phyloP scores from a whole-genome alignment of 2,797 vertebrate genomes.

The Limosa lapponica region DNA sequence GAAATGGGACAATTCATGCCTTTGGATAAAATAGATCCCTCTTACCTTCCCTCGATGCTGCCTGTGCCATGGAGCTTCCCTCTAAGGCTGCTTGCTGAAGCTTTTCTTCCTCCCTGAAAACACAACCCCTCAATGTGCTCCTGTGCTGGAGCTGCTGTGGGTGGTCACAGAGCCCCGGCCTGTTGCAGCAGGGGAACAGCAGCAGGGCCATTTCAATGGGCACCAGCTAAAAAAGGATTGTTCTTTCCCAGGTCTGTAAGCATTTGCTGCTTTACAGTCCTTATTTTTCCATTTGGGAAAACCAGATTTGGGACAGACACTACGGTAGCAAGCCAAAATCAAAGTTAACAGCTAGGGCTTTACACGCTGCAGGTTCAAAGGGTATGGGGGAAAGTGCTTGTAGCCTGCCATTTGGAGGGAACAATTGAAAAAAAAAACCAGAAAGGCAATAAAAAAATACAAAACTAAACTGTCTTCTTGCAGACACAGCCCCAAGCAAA shows the following conservation, averaged over 20 bases:
- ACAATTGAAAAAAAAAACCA: background rate
- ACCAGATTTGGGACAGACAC: background rate
- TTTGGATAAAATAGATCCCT: background rate
- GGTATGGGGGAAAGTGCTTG: background rate
- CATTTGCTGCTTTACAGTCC: background rate
- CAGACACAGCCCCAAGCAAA: constrained; percentile 5
- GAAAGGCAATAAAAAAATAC: background rate
- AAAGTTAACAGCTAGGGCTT: background rate
- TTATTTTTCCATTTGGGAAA: background rate
- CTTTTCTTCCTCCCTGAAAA: background rate
- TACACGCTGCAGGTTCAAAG: background rate
- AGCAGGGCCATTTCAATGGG: background rate
- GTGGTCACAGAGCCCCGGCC: accelerated
- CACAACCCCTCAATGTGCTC: background rate
- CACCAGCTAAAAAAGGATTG: background rate
- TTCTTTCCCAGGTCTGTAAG: background rate
- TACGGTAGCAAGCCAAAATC: background rate
- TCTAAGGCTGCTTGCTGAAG: background rate
- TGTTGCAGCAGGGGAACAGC: background rate
- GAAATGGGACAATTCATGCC: background rate
- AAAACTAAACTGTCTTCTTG: background rate
- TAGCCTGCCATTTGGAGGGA: background rate
- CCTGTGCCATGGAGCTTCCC: background rate
- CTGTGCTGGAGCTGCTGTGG: background rate
- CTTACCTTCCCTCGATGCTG: background rate